Base-by-base conservation (phyloP, 2,113 vertebrate species). In the Spheniscus mendiculus region DNA sequence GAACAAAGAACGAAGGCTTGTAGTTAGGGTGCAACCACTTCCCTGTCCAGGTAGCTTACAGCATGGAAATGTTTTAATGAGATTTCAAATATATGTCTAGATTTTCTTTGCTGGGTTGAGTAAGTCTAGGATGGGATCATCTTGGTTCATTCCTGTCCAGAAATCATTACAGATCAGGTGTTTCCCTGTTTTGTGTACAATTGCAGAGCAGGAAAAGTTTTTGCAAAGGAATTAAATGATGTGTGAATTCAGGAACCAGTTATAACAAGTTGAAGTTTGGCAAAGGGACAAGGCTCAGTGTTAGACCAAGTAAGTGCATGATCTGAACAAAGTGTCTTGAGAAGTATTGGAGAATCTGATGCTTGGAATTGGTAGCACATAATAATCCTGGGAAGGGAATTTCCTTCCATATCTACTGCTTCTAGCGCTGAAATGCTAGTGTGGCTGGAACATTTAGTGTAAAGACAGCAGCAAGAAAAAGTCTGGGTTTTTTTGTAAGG, bases 251-350 rank as follows among this genome's bases (percentile, higher is more conserved):
- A 47, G 87, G 45, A 87, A 6, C 0, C 8, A 25, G 0, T 56
- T 71, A 47, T 59, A 30, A 14, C 9, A 30, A 55, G 36, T 2
- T 78, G 6, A 77, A 29, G 56, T 98, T 98, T 96, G 97, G 93
- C 73, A 50, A 66, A 89, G 98, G 98, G 56, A 98, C 95, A 4
- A 97, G 73, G 61, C 92, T 98, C 72, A 96, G 20, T 0, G 40
- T 98, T 52, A 92, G 91, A 80, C 61, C 96, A 92, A 94, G 97
- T 98, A 97, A 98, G 98, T 98, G 55, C 32, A 53, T 10, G 29
- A 58, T 26, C n/a, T 88, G 63, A 69, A 84, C 20, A 36, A 5
- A 25, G 9, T 52, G 1, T 50, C 50, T 87, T 45, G 59, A 45
- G 16, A 78, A 47, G 2, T 52, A 8, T 1, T 86, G 77, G 34